phyloP scores from a whole-genome alignment of 2,888 invertebrate genomes.

The Sphaerophoria taeniata region DNA sequence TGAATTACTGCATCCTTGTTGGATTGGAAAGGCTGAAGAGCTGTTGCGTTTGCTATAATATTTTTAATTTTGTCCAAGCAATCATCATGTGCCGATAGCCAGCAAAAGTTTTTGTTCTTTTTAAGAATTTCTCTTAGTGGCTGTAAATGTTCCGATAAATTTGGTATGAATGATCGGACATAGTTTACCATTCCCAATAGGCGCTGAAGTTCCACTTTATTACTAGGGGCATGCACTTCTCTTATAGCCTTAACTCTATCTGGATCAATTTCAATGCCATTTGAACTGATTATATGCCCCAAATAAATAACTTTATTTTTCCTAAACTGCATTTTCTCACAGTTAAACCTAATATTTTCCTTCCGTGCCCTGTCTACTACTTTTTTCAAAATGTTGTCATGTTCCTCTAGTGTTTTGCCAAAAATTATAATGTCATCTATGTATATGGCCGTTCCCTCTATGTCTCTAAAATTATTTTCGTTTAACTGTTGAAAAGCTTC shows the following conservation, averaged over 20 bases:
- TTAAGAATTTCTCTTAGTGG: slow-evolving; percentile 62
- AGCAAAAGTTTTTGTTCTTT: slow-evolving; percentile 48
- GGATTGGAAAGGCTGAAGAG: slow-evolving; percentile 65
- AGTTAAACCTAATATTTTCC: slow-evolving; percentile 75
- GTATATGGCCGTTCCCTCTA: slow-evolving; percentile 55
- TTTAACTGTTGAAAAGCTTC: slow-evolving; percentile 78
- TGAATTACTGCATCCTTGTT: slow-evolving; percentile 76
- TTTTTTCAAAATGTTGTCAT: slow-evolving; percentile 57
- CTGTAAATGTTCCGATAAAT: slow-evolving; percentile 63
- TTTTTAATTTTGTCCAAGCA: too few species aligned
- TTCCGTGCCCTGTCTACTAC: slow-evolving; percentile 61
- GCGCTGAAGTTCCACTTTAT: slow-evolving; percentile 44
- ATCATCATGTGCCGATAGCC: too few species aligned
- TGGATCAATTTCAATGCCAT: slow-evolving; percentile 74
- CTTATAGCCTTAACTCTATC: slow-evolving; percentile 70
- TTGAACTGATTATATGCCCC: slow-evolving; percentile 75
- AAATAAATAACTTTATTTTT: slow-evolving; percentile 76
- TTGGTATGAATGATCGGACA: slow-evolving; percentile 73
- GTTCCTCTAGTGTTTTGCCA: slow-evolving; percentile 62
- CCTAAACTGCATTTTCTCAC: slow-evolving; percentile 75
- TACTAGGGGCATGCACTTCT: slow-evolving; percentile 45
- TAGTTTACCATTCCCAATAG: slow-evolving; percentile 70
- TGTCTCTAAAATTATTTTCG: slow-evolving; percentile 77
- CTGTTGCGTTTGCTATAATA: slow-evolving; percentile 16
- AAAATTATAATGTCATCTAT: slow-evolving; percentile 77